Conservation (phyloP, 2,113 vertebrate genomes). For the Pteronura brasiliensis region DNA sequence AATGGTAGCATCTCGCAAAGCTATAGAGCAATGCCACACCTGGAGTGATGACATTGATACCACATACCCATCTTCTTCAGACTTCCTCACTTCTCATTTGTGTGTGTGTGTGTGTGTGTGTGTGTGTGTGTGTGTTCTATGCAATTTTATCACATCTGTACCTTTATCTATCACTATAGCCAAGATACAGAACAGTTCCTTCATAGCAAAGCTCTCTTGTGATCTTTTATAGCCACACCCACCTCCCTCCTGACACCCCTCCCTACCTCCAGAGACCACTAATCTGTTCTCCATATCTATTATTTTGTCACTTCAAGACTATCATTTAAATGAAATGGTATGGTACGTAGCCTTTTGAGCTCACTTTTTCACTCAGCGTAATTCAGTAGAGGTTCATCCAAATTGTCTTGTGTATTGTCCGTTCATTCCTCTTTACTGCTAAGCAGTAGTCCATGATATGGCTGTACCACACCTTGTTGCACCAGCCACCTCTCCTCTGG, state of each 20-base stretch:
- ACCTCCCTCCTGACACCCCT: not conserved
- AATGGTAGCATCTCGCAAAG: not conserved
- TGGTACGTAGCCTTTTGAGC: not conserved
- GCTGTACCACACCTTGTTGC: not conserved
- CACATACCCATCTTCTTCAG: not conserved
- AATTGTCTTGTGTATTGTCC: not conserved
- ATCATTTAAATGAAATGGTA: not conserved
- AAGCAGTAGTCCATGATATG: not conserved
- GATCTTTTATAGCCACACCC: not conserved
- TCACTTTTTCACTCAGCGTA: not conserved
- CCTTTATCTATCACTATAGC: not conserved
- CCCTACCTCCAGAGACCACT: not conserved
- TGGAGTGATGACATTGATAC: not conserved
- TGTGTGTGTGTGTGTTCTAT: not conserved
- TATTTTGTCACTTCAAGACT: conserved; percentile 17
- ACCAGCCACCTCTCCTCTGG: not conserved
- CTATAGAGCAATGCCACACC: not conserved
- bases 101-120: not conserved
- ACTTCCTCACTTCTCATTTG: not conserved
- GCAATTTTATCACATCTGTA: not conserved
- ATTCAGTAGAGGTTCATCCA: not conserved
- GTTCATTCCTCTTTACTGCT: not conserved
- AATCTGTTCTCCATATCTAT: not conserved
- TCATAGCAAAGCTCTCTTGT: not conserved
- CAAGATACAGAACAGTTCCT: not conserved